Evolutionary conservation across 2,113 vertebrate species (phyloP).

Genomic region (Cyanoliseus patagonus): DNA sequence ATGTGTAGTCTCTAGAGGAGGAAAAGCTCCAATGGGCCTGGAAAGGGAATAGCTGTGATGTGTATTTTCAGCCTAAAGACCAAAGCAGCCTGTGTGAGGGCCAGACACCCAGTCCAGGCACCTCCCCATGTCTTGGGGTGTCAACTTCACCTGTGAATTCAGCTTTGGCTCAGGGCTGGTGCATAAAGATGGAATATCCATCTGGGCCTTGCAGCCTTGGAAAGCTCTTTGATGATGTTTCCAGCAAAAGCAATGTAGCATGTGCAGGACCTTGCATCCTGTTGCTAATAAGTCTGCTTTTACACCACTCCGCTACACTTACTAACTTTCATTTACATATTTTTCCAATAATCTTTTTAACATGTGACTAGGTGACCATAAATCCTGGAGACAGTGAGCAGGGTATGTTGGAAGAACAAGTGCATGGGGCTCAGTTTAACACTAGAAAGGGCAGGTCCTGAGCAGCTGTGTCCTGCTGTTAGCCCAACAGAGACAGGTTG

Average conservation of each 20-base stretch:
- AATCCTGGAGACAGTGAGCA: slow-evolving; percentile 14
- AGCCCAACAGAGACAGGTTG: background rate
- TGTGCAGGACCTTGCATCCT: slow-evolving; percentile 17
- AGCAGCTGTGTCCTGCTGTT: background rate
- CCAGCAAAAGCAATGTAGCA: slow-evolving; percentile 50
- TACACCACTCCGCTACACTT: slow-evolving; percentile 30
- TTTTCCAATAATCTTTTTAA: slow-evolving; percentile 57
- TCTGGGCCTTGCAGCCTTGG: slow-evolving; percentile 5
- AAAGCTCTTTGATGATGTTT: slow-evolving; percentile 48
- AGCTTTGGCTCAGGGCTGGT: slow-evolving; percentile 18
- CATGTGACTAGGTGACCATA: slow-evolving; percentile 39
- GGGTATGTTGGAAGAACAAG: slow-evolving; percentile 3
- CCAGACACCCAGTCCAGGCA: background rate
- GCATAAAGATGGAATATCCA: slow-evolving; percentile 33
- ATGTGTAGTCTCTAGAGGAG: background rate
- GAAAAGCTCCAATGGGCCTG: background rate
- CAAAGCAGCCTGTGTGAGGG: background rate
- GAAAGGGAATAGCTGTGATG: background rate
- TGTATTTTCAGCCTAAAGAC: background rate
- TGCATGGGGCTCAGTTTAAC: slow-evolving; percentile 23
- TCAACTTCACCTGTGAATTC: slow-evolving; percentile 44
- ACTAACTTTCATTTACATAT: slow-evolving; percentile 65
- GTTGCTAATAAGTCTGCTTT: slow-evolving; percentile 43
- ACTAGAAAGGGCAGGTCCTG: background rate
- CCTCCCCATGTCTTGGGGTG: background rate